Conservation (phyloP, 1,140 invertebrate species). For the Drosophila lowei region DNA sequence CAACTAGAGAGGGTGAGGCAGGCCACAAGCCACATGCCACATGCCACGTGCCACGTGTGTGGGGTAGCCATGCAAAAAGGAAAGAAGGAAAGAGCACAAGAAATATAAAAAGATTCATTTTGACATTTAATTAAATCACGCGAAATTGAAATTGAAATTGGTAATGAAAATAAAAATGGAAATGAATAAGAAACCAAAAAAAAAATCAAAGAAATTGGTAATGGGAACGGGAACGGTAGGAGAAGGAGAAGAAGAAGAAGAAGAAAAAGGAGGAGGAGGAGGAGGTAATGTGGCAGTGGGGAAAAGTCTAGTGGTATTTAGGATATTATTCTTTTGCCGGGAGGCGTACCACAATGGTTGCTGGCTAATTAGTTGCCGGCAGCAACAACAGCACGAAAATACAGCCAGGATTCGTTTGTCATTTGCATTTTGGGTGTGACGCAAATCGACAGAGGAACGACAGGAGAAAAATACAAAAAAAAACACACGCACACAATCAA, state of each 20-base stretch:
- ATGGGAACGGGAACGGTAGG: no score
- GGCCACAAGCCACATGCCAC: no score
- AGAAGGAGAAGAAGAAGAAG: no score
- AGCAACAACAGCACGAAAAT: constrained; percentile 30
- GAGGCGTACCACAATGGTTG: constrained; percentile 60
- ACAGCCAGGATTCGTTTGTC: constrained; percentile 46
- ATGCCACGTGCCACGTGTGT: background rate
- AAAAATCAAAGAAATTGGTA: constrained; percentile 12
- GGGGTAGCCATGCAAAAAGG: constrained; percentile 29
- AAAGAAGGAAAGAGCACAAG: constrained; percentile 1
- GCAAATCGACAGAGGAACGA: constrained; percentile 53
- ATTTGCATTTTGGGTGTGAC: constrained; percentile 72
- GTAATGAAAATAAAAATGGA: constrained; percentile 13
- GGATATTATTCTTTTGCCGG: no score
- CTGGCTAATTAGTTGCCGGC: constrained; percentile 65
- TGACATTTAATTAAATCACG: constrained; percentile 78
- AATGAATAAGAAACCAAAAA: background rate
- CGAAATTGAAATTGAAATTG: constrained; percentile 45
- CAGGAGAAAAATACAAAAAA: constrained; percentile 10
- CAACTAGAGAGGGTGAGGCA: background rate
- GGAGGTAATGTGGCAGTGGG: no score
- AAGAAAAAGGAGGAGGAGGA: no score
- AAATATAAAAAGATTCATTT: constrained; percentile 50
- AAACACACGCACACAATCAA: constrained; percentile 47
- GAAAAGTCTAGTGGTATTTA: constrained; percentile 17